Evolutionary conservation across 2,113 vertebrate species (phyloP).

Genomic region (Urocolius indicus): DNA sequence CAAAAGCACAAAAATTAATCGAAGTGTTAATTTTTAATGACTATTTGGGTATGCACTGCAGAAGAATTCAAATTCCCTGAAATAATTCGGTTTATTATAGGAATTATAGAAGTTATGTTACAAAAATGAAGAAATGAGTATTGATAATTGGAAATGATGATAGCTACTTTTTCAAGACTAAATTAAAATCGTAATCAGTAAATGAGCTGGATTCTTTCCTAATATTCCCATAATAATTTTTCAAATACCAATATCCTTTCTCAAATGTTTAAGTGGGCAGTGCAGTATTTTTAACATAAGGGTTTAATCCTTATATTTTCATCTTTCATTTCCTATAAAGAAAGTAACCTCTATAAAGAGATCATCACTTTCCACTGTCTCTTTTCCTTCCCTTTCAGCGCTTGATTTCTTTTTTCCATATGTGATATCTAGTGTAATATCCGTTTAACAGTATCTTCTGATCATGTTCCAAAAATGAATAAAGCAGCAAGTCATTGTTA

Average conservation of each 20-base stretch:
- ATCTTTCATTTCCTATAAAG: neutral
- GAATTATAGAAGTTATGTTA: neutral
- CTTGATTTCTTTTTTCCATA: neutral
- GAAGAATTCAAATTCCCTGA: too few relatives aligned
- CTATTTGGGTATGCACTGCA: too few relatives aligned
- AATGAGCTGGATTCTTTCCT: neutral
- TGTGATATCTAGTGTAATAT: conserved; percentile 8
- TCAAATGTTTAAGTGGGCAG: neutral
- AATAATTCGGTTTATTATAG: too few relatives aligned
- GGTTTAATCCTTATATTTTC: neutral
- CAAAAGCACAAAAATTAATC: too few relatives aligned
- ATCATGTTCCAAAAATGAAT: neutral
- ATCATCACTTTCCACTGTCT: neutral
- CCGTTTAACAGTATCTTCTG: neutral
- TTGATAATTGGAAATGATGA: neutral
- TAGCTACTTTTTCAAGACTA: neutral
- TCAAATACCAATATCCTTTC: neutral
- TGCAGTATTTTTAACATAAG: neutral
- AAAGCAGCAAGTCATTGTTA: neutral
- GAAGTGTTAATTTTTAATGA: too few relatives aligned
- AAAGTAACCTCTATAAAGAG: neutral
- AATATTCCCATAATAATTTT: neutral
- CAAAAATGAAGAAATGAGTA: neutral
- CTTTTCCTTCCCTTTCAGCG: neutral
- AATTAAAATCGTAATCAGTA: neutral